phyloP scores from a whole-genome alignment of 2,113 vertebrate genomes.

The Syrmaticus mikado region DNA sequence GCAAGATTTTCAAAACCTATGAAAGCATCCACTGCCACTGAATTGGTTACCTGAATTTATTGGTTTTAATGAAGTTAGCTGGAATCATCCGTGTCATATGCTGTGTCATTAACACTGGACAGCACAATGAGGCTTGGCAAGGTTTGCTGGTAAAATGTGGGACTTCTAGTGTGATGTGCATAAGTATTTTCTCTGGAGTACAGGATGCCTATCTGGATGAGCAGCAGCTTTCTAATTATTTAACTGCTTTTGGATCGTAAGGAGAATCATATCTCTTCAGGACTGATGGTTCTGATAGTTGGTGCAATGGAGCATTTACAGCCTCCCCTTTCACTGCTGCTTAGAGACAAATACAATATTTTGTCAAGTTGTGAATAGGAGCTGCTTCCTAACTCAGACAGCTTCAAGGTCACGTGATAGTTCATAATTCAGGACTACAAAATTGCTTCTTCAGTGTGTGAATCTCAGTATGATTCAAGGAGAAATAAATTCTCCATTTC shows the following conservation, averaged over 20 bases:
- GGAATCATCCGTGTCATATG: background rate
- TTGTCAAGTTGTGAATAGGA: background rate
- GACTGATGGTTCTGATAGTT: too few relatives aligned
- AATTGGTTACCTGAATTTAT: background rate
- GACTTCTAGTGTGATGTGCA: too few relatives aligned
- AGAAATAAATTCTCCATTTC: background rate
- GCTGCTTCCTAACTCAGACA: background rate
- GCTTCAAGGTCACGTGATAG: background rate
- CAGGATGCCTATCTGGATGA: background rate
- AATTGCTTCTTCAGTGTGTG: conserved; percentile 22
- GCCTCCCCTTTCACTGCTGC: background rate
- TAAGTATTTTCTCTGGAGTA: background rate
- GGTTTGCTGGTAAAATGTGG: rapidly evolving
- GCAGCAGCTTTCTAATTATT: background rate
- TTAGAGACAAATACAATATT: background rate
- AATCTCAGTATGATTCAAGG: conserved; percentile 15
- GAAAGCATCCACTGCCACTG: rapidly evolving
- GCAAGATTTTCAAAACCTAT: background rate
- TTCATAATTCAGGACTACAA: conserved; percentile 12
- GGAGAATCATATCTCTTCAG: background rate
- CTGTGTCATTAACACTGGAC: background rate
- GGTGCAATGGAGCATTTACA: background rate
- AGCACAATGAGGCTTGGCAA: background rate
- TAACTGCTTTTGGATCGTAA: background rate
- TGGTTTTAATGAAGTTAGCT: background rate